Percentiles rank a stretch among this genome's conserved stretches.
phyloP scores from a whole-genome alignment of 2,888 invertebrate species.

The Drosophila pegasa region DNA sequence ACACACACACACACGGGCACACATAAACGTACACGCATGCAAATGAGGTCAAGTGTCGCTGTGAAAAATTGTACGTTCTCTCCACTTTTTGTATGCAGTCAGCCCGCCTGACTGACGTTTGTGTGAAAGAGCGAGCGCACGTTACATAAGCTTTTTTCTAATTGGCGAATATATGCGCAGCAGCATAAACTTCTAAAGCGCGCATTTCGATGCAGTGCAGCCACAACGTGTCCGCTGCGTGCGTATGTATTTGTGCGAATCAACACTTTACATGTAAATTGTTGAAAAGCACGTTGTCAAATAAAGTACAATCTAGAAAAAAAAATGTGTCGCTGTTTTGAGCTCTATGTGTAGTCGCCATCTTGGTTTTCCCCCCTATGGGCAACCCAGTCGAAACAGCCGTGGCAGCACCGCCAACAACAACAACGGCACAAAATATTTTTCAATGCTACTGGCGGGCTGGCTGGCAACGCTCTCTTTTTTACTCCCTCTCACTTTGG shows the following conservation, averaged over 20 bases:
- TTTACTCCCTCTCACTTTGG: conserved; percentile 68
- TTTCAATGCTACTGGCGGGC: conserved; percentile 64
- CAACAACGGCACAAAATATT: conserved; percentile 54
- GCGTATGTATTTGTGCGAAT: conserved; percentile 5
- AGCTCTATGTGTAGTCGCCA: conserved; percentile 67
- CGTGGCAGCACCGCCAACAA: conserved; percentile 31
- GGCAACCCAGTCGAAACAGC: conserved; percentile 62
- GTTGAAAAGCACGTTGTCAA: conserved; percentile 47
- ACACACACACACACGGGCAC: conserved; percentile 32
- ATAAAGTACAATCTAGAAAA: conserved; percentile 26
- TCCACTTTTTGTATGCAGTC: conserved; percentile 47
- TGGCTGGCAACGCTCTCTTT: conserved; percentile 56
- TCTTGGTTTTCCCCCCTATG: conserved; percentile 74
- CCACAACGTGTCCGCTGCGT: conserved; percentile 5
- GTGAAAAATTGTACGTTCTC: conserved; percentile 61
- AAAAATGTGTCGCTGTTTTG: conserved; percentile 65
- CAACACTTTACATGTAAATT: conserved; percentile 9
- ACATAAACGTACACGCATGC: conserved; percentile 59
- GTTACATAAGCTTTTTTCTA: conserved; percentile 74
- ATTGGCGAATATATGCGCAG: conserved; percentile 44
- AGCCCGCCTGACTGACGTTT: conserved; percentile 7
- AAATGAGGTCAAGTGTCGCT: conserved; percentile 81
- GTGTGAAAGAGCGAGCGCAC: conserved; percentile 36
- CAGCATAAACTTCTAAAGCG: conserved; percentile 46
- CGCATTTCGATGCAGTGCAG: conserved; percentile 31